A percentile compares a stretch with the other conserved stretches of the same genome.
These are phyloP conservation scores for Rhingia rostrata DNA, from an alignment of 2,888 invertebrate species.

Conservation along the genomic window DNA sequence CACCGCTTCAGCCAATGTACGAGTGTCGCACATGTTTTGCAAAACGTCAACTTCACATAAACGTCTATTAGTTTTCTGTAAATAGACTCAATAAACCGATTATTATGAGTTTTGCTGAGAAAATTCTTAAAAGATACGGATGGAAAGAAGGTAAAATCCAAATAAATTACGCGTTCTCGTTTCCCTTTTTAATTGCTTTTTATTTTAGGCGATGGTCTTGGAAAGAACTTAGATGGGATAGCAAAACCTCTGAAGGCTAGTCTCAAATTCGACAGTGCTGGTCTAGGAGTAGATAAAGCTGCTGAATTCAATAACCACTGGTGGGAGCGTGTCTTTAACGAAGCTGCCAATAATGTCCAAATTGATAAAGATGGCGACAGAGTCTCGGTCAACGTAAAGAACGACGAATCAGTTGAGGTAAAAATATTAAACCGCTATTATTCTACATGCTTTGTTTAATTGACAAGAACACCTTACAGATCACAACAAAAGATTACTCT, in stretches of 20 bases:
- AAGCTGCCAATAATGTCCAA: slow-evolving; percentile 88
- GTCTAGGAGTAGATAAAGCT: slow-evolving; percentile 90
- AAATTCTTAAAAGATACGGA: slow-evolving; percentile 80
- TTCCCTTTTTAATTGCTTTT: not conserved
- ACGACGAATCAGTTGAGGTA: slow-evolving; percentile 80
- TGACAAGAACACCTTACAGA: slow-evolving; percentile 50
- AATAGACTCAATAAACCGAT: slow-evolving; percentile 27
- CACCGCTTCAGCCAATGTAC: not conserved
- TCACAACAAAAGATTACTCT: slow-evolving; percentile 74
- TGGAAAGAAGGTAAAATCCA: slow-evolving; percentile 80
- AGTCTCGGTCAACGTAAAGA: slow-evolving; percentile 77
- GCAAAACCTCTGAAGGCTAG: slow-evolving; percentile 90
- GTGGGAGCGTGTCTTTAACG: slow-evolving; percentile 92
- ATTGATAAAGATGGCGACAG: slow-evolving; percentile 81
- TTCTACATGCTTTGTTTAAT: not conserved
- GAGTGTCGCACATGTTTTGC: slow-evolving; percentile 21
- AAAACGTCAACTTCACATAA: slow-evolving; percentile 16
- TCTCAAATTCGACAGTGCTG: slow-evolving; percentile 90
- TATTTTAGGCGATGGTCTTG: slow-evolving; percentile 86
- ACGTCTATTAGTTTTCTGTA: slow-evolving; percentile 17
- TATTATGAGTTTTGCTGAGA: slow-evolving; percentile 81
- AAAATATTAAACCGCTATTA: not conserved
- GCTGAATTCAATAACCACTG: slow-evolving; percentile 91
- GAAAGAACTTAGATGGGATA: slow-evolving; percentile 91
- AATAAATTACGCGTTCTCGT: not conserved